Percentiles rank a stretch among this genome's conserved stretches.
phyloP scores from a whole-genome alignment of 1,140 invertebrate species.

The Nasonia longicornis region DNA sequence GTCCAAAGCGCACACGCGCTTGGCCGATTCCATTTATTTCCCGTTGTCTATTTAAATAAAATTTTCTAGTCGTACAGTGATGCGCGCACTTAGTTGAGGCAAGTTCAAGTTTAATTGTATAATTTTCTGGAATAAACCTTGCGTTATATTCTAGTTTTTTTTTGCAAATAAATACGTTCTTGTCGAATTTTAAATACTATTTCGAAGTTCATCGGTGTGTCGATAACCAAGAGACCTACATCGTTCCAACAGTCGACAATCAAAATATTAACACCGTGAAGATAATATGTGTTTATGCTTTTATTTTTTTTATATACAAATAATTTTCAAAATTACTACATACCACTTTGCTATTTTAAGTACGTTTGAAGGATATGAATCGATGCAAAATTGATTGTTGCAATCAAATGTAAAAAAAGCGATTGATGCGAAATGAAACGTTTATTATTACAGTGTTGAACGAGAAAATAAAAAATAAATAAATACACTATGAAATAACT shows the following conservation, averaged over 20 bases:
- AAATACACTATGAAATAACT: constrained; percentile 3
- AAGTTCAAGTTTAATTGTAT: neutral
- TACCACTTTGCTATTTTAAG: constrained; percentile 5
- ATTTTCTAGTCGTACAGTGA: neutral
- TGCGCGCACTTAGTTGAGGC: too few relatives aligned
- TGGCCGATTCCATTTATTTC: neutral
- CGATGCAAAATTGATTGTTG: neutral
- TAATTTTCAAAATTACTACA: constrained; percentile 6
- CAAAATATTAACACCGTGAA: neutral
- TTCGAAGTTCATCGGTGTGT: too few relatives aligned
- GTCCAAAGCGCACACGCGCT: neutral
- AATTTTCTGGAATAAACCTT: too few relatives aligned
- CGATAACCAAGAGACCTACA: too few relatives aligned
- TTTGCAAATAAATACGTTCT: too few relatives aligned
- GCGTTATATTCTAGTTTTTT: too few relatives aligned
- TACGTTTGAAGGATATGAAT: neutral
- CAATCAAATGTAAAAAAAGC: neutral
- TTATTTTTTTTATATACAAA: constrained; percentile 12
- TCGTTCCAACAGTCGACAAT: neutral
- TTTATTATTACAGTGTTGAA: neutral
- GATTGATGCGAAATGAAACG: neutral
- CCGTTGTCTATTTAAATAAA: neutral
- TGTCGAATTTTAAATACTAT: too few relatives aligned
- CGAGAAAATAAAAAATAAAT: constrained; percentile 6
- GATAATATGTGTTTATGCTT: neutral